Evolutionary conservation across 2,797 vertebrate species (phyloP), one percentile per base, ranked within the genome.

Genomic region (Hipposideros larvatus): DNA sequence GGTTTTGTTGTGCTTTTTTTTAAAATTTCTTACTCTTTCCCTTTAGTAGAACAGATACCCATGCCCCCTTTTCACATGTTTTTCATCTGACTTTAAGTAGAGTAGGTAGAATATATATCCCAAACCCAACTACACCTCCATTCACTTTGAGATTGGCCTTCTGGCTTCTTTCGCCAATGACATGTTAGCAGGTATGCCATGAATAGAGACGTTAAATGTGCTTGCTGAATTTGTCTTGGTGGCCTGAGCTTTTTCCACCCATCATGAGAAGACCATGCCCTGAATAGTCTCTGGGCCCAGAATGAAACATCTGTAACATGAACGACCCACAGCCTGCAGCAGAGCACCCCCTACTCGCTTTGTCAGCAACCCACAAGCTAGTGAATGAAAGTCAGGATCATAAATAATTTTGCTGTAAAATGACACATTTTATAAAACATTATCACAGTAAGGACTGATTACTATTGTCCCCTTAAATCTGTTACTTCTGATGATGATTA

Each of bases 311-410:
- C 14, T 70, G 10, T 68, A 65, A 80, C 0, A 13, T 19, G 46
- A 80, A 77, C 2, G 11, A 41, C 8, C 34, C 16, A 46, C 21
- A 59, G 1, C 22, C 15, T 71, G 2, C 37, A 34, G 15, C 11
- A 37, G n/a, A 48, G 4, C 0, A 7, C 2, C 4, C 7, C 7
- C 2, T 9, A 7, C 8, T 5, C 8, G 21, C 43, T 61, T 28
- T 43, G 4, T 11, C 68, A 19, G 22, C 3, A 83, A 80, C 15
- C 11, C n/a, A 68, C 43, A 63, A 86, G 89, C 65, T 41, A 48
- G 14, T 8, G 8, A 48, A 7, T 16, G 2, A 70, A 5, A 73
- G 26, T 87, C 28, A 87, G 22, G 5, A 48, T 74, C 15, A 46
- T 37, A 14, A 75, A 13, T 31, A 53, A 55, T 75, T 92, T 78